Evolutionary conservation across 2,888 invertebrate genomes (phyloP).

Genomic region (Mactromeris polynyma): DNA sequence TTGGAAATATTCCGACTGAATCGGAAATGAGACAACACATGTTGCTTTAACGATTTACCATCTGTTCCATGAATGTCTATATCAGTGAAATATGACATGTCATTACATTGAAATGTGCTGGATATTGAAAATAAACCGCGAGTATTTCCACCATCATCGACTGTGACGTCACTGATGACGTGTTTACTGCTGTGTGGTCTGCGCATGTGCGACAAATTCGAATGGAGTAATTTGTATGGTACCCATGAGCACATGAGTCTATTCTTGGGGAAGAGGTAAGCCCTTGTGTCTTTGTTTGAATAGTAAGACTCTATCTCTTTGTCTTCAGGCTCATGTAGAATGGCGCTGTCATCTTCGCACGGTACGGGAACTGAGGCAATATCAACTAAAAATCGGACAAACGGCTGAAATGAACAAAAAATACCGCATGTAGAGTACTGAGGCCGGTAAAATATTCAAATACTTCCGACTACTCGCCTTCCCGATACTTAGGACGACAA

Average conservation of each 20-base stretch:
- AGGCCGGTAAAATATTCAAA: too few species aligned
- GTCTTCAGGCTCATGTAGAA: not conserved
- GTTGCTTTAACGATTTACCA: not conserved
- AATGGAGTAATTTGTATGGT: slow-evolving; percentile 17
- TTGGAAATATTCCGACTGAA: not conserved
- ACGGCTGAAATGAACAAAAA: not conserved
- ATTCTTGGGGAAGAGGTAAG: slow-evolving; percentile 29
- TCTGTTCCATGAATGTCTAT: not conserved
- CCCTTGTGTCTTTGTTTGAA: not conserved
- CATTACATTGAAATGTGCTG: not conserved
- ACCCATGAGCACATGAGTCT: slow-evolving; percentile 38
- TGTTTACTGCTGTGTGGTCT: not conserved
- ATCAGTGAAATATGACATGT: not conserved
- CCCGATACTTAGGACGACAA: too few species aligned
- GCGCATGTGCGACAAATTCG: slow-evolving; percentile 27
- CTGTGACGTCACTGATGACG: slow-evolving; percentile 10
- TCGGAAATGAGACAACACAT: not conserved
- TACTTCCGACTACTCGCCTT: too few species aligned
- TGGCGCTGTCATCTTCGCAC: not conserved
- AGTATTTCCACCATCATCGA: not conserved
- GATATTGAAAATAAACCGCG: not conserved
- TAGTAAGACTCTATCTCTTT: not conserved
- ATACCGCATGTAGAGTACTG: too few species aligned
- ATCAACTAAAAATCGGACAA: not conserved
- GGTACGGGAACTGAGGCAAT: not conserved